Conservation (phyloP, 2,113 vertebrate genomes). For the Hypomesus transpacificus region DNA sequence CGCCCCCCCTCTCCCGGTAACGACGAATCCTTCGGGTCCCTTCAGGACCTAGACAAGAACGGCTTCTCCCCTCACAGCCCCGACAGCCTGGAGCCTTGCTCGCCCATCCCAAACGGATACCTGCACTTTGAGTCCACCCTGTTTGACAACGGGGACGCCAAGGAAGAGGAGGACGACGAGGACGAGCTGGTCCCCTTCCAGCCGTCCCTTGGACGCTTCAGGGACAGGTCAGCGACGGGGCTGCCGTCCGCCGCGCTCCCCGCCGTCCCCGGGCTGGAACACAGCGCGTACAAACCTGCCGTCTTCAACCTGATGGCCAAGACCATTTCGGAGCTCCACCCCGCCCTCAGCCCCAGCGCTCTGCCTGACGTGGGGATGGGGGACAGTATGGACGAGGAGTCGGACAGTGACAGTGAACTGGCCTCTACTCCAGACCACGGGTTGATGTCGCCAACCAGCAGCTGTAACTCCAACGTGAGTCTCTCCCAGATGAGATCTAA, state of each 20-base stretch:
- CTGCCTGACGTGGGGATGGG: slow-evolving; percentile 66
- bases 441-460: slow-evolving; percentile 61
- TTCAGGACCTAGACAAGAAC: slow-evolving; percentile 54
- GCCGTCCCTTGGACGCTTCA: slow-evolving; percentile 41
- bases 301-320: slow-evolving; percentile 68
- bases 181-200: slow-evolving; percentile 45
- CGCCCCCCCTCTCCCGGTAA: slow-evolving; percentile 52
- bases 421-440: slow-evolving; percentile 51
- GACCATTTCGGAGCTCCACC: slow-evolving; percentile 64
- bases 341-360: slow-evolving; percentile 61
- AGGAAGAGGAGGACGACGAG: slow-evolving; percentile 48
- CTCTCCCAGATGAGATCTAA: background rate
- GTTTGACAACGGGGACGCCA: slow-evolving; percentile 68
- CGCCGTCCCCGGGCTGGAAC: slow-evolving; percentile 45
- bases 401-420: slow-evolving; percentile 67
- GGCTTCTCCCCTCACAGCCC: slow-evolving; percentile 65
- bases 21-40: slow-evolving; percentile 42
- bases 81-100: slow-evolving; percentile 63
- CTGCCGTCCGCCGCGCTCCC: background rate
- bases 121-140: slow-evolving; percentile 75
- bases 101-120: slow-evolving; percentile 66
- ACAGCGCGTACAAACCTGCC: slow-evolving; percentile 59
- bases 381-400: slow-evolving; percentile 68
- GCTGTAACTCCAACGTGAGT: slow-evolving; percentile 69
- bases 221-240: slow-evolving; percentile 37